These are phyloP conservation scores for Cynocephalus volans DNA, from an alignment of 2,113 vertebrate genomes.

Conservation along the genomic window DNA sequence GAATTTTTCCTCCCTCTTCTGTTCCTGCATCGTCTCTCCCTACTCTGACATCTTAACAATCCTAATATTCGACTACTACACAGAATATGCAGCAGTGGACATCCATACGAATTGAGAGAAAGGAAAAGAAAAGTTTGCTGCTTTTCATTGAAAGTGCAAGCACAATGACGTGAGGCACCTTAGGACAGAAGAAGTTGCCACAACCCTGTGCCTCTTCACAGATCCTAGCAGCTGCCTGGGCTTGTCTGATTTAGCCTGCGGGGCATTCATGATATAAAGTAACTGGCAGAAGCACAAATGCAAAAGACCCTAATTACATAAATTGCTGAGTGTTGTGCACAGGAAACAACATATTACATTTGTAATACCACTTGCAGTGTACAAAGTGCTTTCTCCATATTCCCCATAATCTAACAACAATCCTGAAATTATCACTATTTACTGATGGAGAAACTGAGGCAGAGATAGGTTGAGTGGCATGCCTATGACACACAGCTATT, in stretches of 20 bases:
- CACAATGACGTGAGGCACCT: not conserved
- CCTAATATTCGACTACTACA: not conserved
- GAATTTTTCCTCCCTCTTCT: not conserved
- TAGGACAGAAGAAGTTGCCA: not conserved
- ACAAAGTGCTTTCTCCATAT: not conserved
- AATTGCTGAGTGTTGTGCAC: not conserved
- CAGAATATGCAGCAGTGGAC: fast-evolving
- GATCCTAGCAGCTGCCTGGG: not conserved
- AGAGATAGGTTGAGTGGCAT: not conserved
- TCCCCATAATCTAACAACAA: not conserved
- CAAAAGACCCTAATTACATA: not conserved
- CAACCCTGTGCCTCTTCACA: fast-evolving
- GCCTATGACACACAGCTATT: too few species aligned
- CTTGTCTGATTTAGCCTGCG: not conserved
- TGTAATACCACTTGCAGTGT: not conserved
- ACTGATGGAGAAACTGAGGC: not conserved
- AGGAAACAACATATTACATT: not conserved
- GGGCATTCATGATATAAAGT: not conserved
- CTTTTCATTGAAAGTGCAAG: not conserved
- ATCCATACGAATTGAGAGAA: not conserved
- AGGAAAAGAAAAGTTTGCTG: not conserved
- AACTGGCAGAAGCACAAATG: not conserved
- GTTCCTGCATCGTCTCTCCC: not conserved
- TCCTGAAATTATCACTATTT: not conserved
- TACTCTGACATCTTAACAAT: not conserved